phyloP scores from a whole-genome alignment of 2,888 invertebrate species.

The Tetragonisca angustula region DNA sequence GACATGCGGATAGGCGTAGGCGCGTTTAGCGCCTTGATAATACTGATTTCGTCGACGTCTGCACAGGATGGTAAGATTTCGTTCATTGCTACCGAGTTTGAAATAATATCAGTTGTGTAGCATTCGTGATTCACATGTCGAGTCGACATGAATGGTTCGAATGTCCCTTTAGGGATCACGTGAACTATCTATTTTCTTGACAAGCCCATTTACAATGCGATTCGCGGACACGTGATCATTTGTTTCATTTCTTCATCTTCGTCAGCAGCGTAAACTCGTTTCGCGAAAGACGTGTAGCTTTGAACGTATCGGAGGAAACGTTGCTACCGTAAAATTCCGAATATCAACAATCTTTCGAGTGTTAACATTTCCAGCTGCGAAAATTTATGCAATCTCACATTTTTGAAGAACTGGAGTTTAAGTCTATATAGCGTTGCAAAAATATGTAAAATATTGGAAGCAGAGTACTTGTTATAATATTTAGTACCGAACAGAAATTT shows the following conservation, averaged over 20 bases:
- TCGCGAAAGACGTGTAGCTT: constrained; percentile 32
- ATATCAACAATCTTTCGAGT: background rate
- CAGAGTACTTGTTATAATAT: no score
- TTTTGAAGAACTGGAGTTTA: no score
- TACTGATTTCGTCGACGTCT: constrained; percentile 47
- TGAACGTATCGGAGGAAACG: constrained; percentile 36
- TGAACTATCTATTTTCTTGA: constrained; percentile 31
- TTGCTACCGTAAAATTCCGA: constrained; percentile 7
- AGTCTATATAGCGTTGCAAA: no score
- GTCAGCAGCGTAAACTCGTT: constrained; percentile 77
- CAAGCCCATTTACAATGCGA: constrained; percentile 67
- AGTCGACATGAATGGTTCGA: constrained; percentile 10
- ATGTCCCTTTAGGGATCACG: background rate
- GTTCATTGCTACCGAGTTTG: background rate
- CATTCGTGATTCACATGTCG: background rate
- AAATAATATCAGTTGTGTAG: background rate
- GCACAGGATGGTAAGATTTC: constrained; percentile 62
- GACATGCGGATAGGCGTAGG: constrained; percentile 63
- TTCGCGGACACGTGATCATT: constrained; percentile 63
- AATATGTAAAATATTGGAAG: no score
- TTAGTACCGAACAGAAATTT: no score
- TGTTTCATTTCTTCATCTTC: constrained; percentile 45
- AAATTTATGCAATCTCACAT: no score
- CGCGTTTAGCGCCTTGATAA: constrained; percentile 59
- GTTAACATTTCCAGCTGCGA: no score